phyloP scores from a whole-genome alignment of 2,888 invertebrate species.

The Eulithis testata region DNA sequence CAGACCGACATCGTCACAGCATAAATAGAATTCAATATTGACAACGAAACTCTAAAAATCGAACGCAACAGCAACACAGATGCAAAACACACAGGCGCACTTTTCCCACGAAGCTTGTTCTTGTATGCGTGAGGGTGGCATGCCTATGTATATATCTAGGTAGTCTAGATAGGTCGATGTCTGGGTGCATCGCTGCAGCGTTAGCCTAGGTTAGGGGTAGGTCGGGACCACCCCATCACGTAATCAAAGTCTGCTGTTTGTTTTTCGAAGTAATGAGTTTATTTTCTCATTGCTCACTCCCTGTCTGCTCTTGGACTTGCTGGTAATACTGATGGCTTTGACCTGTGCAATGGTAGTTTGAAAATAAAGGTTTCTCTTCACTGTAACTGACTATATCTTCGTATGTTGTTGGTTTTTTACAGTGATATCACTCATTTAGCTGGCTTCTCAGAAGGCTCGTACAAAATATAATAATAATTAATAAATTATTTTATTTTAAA shows the following conservation, averaged over 20 bases:
- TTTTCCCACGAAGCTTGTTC: conserved; percentile 2
- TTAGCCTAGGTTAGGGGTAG: conserved; percentile 78
- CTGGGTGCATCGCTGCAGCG: conserved; percentile 77
- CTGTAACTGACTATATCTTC: too few relatives aligned
- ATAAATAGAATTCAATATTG: background rate
- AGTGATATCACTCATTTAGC: too few relatives aligned
- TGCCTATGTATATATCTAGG: conserved; percentile 59
- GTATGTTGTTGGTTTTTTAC: background rate
- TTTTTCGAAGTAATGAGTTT: conserved; percentile 58
- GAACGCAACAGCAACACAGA: conserved; percentile 39
- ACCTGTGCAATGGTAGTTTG: background rate
- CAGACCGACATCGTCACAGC: too few relatives aligned
- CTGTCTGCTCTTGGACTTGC: conserved; percentile 17
- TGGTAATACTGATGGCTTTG: background rate
- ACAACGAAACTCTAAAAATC: conserved; percentile 18
- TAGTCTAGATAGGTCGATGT: conserved; percentile 63
- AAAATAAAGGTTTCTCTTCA: background rate
- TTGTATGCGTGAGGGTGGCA: conserved; percentile 46
- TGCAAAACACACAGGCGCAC: conserved; percentile 42
- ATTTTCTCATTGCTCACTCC: conserved; percentile 46
- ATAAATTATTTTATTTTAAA: too few relatives aligned
- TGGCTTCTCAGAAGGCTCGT: too few relatives aligned
- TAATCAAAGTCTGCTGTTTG: conserved; percentile 60
- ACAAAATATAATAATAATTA: too few relatives aligned
- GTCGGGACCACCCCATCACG: conserved; percentile 55